Evolutionary conservation across 2,888 invertebrate genomes (phyloP), one percentile per base, ranked within the genome.

Genomic region (Adela reaumurella): DNA sequence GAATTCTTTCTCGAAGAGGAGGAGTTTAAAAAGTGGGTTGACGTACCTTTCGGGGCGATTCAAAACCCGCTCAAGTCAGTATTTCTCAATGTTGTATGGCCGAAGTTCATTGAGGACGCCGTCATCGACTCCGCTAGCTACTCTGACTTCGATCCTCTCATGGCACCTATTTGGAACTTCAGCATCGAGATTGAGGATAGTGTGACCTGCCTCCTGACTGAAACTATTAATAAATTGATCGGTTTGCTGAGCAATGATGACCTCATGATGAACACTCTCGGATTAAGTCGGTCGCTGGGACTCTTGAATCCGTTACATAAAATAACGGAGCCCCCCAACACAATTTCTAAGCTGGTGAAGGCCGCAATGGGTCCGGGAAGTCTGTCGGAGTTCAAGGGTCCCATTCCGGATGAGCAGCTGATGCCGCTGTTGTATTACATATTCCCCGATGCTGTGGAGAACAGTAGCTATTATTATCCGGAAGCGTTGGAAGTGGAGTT

Each of bases 101-200:
- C 90, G 1, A 84, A 87, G 62, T 81, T 96, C 54, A 84, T 89
- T 2, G 96, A 95, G 66, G 88, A 90, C 64, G 84, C 91, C 51
- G 87, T 94, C 19, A 86, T 94, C 1, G 97, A 98, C 64, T 92
- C 90, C 53, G 90, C 92, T 56, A 86, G 86, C 54, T 92, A 91
- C 67, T 88, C 92, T 17, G 94, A 96, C 67, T 88, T 97, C 59
- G 89, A 95, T 64, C 94, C 97, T 46, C 60, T 74, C 29, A 74
- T 76, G 82, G 83, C 95, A 60, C 91, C 91, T 0, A 82, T 85
- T 50, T 96, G 95, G 95, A 85, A 85, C 1, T 74, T 87, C 14
- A 83, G 84, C 54, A 76, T 86, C 8, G 82, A 83, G 63, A 83
- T 87, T 68, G 81, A 84, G 18, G 84, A 87, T 16, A 83, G 86